A percentile compares a stretch with the other conserved stretches of the same genome.
These are phyloP conservation scores for Strigamia maritima DNA, from an alignment of 2,888 invertebrate species.

Conservation along the genomic window DNA sequence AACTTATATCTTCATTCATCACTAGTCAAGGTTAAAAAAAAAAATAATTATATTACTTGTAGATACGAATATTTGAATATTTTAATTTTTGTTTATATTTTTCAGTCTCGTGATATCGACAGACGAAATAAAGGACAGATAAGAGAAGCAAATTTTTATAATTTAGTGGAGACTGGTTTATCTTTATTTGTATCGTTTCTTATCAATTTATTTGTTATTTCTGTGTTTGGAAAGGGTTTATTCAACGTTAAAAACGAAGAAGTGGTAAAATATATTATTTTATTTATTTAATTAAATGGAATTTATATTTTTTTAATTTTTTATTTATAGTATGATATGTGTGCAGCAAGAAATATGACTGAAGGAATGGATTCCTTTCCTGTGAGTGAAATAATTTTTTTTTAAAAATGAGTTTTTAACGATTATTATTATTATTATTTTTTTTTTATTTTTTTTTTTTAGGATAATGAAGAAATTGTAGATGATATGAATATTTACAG, in stretches of 20 bases:
- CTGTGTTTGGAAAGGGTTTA: conserved; percentile 58
- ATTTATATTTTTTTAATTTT: conserved; percentile 47
- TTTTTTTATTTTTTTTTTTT: background rate
- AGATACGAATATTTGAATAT: too few species aligned
- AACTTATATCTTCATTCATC: conserved; percentile 59
- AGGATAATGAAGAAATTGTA: background rate
- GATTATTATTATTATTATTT: too few species aligned
- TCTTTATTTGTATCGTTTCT: conserved; percentile 57
- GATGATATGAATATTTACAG: background rate
- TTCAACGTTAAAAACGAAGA: conserved; percentile 51
- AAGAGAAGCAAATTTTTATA: conserved; percentile 56
- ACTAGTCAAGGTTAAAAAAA: conserved; percentile 54
- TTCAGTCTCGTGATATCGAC: conserved; percentile 21
- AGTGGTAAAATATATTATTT: conserved; percentile 42
- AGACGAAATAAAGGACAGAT: background rate
- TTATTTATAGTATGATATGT: conserved; percentile 40
- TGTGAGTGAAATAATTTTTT: background rate
- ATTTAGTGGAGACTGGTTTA: conserved; percentile 52
- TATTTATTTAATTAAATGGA: background rate
- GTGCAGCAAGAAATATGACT: background rate
- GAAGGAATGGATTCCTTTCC: background rate
- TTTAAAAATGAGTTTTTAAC: too few species aligned
- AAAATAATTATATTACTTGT: too few species aligned
- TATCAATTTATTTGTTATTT: conserved; percentile 58
- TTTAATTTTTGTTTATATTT: background rate